Base-by-base conservation (phyloP, 37 sponge, comb jelly and placozoan genomes). In the Spongilla lacustris region DNA sequence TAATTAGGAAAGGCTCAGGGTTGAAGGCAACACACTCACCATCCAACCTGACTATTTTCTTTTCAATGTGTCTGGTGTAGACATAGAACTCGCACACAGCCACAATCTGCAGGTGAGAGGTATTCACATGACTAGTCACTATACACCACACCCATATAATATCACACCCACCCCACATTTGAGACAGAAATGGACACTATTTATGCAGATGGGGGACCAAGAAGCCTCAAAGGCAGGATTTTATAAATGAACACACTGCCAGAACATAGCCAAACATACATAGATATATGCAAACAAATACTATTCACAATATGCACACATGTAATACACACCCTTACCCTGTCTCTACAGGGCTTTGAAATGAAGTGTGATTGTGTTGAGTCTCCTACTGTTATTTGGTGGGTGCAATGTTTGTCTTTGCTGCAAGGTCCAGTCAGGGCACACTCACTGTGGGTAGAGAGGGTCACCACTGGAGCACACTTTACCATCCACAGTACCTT, bases 61-160 rank as follows among this genome's bases (percentile, higher is more conserved):
- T 88, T 58, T 93, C 81, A 68, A 89, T 80, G 81, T 93, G 90
- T 23, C 90, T 36, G 21, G 89, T 73, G 69, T 77, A 87, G 80
- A 86, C 89, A 76, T 87, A 93, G 73, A 93, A 86, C 36, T 91
- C 86, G 71, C 91, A 91, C 0, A 71, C 91, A 76, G 86, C 73
- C 28, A 71, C 91, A 69, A 91, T 86, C 91, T 91, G 78, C 13
- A 85, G 26, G 34, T 6, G 21, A 73, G 0, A 66, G 11, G 25
- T 38, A 26, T 25, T 24, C 36, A 11, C 0, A 75, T 72, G 0
- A 17, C 4, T 10, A 46, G n/a, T n/a, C n/a, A n/a, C n/a, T 8
- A 46, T 8, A 46, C 8, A 8, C 12, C 58, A 58, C 58, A 58
- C 58, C 58, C 58, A 58, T 58, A 17, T 1, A n/a, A n/a, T n/a